Percentiles rank a stretch among this genome's conserved stretches.
phyloP scores from a whole-genome alignment of 2,797 vertebrate species.

The Alfaro cultratus region DNA sequence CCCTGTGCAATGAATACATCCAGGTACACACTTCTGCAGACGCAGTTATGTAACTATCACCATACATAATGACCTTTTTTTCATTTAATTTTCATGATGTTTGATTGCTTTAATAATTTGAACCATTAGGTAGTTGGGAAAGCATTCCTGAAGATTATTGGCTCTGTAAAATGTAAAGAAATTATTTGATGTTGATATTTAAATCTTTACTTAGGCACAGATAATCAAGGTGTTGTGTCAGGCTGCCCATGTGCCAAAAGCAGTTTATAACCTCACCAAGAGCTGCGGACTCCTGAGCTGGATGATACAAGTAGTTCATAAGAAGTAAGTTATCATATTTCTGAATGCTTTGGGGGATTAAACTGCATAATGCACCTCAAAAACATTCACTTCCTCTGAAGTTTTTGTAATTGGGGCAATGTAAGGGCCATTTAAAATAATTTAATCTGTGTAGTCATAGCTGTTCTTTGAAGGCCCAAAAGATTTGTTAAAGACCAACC shows the following conservation, averaged over 20 bases:
- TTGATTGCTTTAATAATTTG: not conserved
- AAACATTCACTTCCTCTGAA: not conserved
- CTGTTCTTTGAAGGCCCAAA: not conserved
- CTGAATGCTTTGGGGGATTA: not conserved
- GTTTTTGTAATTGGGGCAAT: not conserved
- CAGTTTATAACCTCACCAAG: slow-evolving; percentile 88
- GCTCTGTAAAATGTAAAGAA: not conserved
- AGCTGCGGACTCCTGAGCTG: slow-evolving; percentile 89
- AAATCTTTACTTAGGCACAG: slow-evolving; percentile 75
- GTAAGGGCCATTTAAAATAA: no score
- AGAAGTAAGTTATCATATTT: slow-evolving; percentile 73
- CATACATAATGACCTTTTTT: not conserved
- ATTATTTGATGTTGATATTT: not conserved
- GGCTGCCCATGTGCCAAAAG: slow-evolving; percentile 81
- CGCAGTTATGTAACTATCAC: not conserved
- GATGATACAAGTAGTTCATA: slow-evolving; percentile 84
- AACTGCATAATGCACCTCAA: not conserved
- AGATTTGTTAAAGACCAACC: not conserved
- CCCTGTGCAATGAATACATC: slow-evolving; percentile 83
- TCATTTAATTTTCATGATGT: not conserved
- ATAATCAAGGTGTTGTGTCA: slow-evolving; percentile 86
- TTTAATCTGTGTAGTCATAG: not conserved
- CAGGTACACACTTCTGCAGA: slow-evolving; percentile 78
- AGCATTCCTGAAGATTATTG: not conserved
- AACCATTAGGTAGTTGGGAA: not conserved